Evolutionary conservation across 1,140 invertebrate species (phyloP).

Genomic region (Platyscapa corneri): DNA sequence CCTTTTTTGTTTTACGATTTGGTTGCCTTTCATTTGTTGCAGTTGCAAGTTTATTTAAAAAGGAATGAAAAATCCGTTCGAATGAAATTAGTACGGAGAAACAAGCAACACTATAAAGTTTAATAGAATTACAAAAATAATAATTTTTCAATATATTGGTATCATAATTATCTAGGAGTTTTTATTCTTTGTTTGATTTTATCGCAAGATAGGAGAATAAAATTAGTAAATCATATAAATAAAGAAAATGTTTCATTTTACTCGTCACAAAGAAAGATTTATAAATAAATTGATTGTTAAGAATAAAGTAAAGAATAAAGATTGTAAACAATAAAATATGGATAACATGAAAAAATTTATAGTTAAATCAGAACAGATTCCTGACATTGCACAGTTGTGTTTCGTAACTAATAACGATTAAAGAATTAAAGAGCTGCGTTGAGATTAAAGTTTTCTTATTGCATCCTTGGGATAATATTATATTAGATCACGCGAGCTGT

Average conservation of each 20-base stretch:
- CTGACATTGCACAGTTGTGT: not conserved
- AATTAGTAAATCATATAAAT: not conserved
- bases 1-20: not conserved
- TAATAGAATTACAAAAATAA: not conserved
- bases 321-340: too few species aligned
- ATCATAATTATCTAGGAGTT: not conserved
- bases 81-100: not conserved
- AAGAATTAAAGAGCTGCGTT: not conserved
- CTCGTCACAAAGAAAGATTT: not conserved
- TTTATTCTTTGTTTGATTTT: not conserved
- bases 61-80: not conserved
- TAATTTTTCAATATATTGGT: not conserved
- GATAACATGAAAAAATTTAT: too few species aligned
- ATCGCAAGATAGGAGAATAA: not conserved
- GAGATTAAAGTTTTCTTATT: too few species aligned
- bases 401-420: not conserved
- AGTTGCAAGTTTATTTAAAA: not conserved
- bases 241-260: not conserved
- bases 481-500: not conserved
- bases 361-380: too few species aligned
- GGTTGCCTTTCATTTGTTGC: not conserved
- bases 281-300: not conserved
- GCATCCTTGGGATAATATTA: too few species aligned
- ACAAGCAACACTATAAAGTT: not conserved
- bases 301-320: too few species aligned